Evolutionary conservation across 2,888 invertebrate species (phyloP), one percentile per base, ranked within the genome.

Genomic region (Fragum sueziense): DNA sequence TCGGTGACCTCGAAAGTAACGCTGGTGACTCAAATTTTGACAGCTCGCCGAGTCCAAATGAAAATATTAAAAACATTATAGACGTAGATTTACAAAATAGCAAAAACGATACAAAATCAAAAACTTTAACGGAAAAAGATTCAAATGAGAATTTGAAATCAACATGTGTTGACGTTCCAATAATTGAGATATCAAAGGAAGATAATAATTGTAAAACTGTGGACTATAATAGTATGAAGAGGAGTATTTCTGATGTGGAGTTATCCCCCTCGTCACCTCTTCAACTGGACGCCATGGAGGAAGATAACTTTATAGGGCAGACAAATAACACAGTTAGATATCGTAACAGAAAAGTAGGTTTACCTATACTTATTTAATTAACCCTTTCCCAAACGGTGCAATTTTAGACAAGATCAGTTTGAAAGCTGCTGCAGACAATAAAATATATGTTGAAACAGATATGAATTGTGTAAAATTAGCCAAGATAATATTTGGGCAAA

Each of bases 1-100:
- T 89, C 0, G 91, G 90, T 0, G 92, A 91, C 61, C 85, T 91
- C 9, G 91, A 91, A 74, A 90, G 90, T 70, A 90, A 89, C 65
- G 84, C 85, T 33, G 88, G 88, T 61, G 88, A 89, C 37, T 90
- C 90, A 0, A 87, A 87, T 2, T 86, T 87, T 37, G 86, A 86
- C 71, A 86, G 88, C 34, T 85, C 85, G 61, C 86, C 88, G 2
- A 87, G 86, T 78, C 86, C 88, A 3, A 80, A 88, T 74, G 74
- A 82, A 59, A 72, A 75, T 29, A 33, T 86, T 52, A 78, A 84
- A 62, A 80, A 82, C 70, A 79, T 86, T 61, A 84, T 86, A 22
- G 87, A 88, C 65, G 76, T 86, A 74, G 75, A 84, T 77, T n/a
- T n/a, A n/a, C n/a, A n/a, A n/a, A 87, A 86, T 73, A 82, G 82